Evolutionary conservation across 2,888 invertebrate genomes (phyloP).

Genomic region (Fragum whitleyi): DNA sequence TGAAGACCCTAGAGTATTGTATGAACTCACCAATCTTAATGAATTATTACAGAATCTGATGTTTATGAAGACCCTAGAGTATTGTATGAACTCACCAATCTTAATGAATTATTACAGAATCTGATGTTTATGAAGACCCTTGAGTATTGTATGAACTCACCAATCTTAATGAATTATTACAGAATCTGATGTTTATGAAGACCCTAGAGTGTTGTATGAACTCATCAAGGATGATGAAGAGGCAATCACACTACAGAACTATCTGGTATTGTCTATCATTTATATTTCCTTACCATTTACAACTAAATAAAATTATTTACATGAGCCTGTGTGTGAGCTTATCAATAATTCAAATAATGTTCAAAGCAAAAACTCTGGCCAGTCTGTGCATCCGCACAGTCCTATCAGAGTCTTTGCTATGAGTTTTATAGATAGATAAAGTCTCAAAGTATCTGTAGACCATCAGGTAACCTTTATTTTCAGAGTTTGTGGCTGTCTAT

Average conservation of each 20-base stretch:
- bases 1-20: slow-evolving; percentile 79
- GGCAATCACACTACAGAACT: slow-evolving; percentile 76
- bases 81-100: slow-evolving; percentile 76
- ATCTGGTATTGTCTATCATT: slow-evolving; percentile 77
- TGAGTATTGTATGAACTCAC: slow-evolving; percentile 79
- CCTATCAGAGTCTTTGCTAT: too few species aligned
- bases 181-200: slow-evolving; percentile 81
- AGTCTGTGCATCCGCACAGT: too few species aligned
- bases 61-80: slow-evolving; percentile 81
- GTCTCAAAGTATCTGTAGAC: too few species aligned
- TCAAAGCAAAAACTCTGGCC: too few species aligned
- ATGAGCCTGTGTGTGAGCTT: too few species aligned
- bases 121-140: slow-evolving; percentile 80
- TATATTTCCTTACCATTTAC: too few species aligned
- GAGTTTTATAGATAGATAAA: too few species aligned
- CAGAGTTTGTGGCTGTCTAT: too few species aligned
- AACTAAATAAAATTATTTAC: too few species aligned
- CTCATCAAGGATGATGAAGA: slow-evolving; percentile 76
- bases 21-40: slow-evolving; percentile 76
- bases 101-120: slow-evolving; percentile 76
- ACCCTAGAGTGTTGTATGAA: slow-evolving; percentile 80
- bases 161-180: slow-evolving; percentile 68
- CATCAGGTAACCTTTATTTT: too few species aligned
- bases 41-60: slow-evolving; percentile 77
- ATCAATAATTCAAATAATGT: too few species aligned